Base-by-base conservation (phyloP, 2,888 invertebrate species). In the Caenorhabditis sp. region DNA sequence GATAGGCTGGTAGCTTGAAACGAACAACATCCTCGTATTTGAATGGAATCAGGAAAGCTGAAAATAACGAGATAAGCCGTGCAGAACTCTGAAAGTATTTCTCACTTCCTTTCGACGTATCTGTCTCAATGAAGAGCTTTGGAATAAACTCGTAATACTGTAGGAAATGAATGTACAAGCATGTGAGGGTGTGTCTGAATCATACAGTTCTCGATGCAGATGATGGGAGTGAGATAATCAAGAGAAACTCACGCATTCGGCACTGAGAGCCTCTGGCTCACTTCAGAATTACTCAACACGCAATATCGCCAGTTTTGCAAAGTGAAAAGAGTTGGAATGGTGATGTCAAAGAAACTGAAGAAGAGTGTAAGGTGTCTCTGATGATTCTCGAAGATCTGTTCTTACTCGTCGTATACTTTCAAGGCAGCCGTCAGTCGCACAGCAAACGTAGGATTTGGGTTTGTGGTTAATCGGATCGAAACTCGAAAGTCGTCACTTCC, bases 331-430 rank as follows among this genome's bases (percentile, higher is more conserved):
- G 56, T 3, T 11, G 40, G 11, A 9, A 22, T 22, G 55, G 56
- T 44, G 56, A n/a, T 26, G 1, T 40, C 26, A 8, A 40, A 13
- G 35, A 67, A 67, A 8, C 67, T 67, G 40, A 13, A 67, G 11
- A 26, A 32, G 3, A n/a, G 2, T n/a, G n/a, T n/a, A n/a, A n/a
- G n/a, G n/a, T n/a, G 6, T 11, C 5, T 28, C 37, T 56, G 20
- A 60, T n/a, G 2, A 24, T 3, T 2, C 37, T n/a, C 15, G 18
- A 56, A 11, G 20, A 8, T 22, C 2, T 1, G 22, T 8, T 22
- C 26, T 50, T 37, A 67, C 67, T 67, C 55, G 26, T 67, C 67
- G 20, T 67, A 67, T 3, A 56, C 44, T 6, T 56, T 67, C 18
- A 67, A 9, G 18, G 67, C 67, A 1, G 40, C 3, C 5, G 67